phyloP scores from a whole-genome alignment of 2,888 invertebrate species.

The Pheosia gnoma region DNA sequence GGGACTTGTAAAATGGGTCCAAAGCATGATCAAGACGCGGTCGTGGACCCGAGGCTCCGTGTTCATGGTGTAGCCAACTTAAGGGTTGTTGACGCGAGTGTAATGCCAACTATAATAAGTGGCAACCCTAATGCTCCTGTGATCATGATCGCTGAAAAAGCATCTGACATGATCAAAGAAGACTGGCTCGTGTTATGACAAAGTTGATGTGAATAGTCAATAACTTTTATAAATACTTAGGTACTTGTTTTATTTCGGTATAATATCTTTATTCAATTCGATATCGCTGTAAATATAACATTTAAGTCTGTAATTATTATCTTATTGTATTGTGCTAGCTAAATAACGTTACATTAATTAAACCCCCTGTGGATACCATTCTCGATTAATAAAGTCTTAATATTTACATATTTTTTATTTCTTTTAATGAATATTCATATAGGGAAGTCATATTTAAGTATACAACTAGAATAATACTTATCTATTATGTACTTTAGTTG shows the following conservation, averaged over 20 bases:
- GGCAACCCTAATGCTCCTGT: slow-evolving; percentile 96
- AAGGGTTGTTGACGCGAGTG: slow-evolving; percentile 92
- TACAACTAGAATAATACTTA: no score
- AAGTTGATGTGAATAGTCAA: slow-evolving; percentile 39
- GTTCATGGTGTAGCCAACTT: slow-evolving; percentile 91
- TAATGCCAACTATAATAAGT: slow-evolving; percentile 95
- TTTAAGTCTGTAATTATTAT: slow-evolving; percentile 6
- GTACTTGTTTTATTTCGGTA: neutral
- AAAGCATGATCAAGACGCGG: slow-evolving; percentile 88
- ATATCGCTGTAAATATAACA: slow-evolving; percentile 7
- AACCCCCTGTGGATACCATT: neutral
- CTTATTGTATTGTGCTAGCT: slow-evolving; percentile 1
- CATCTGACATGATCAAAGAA: slow-evolving; percentile 94
- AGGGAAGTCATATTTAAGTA: neutral
- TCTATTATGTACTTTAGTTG: no score
- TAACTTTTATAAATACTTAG: slow-evolving; percentile 1
- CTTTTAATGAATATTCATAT: neutral
- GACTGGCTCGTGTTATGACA: slow-evolving; percentile 88
- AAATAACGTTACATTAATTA: neutral
- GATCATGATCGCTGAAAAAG: slow-evolving; percentile 96
- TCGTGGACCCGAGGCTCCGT: slow-evolving; percentile 90
- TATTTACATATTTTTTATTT: neutral
- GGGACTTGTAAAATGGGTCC: slow-evolving; percentile 96
- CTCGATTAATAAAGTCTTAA: neutral
- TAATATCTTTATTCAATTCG: neutral